Percentiles rank a stretch among this genome's conserved stretches.
Evolutionary conservation across 2,888 invertebrate species (phyloP).

Genomic region (Lampropteryx suffumata): DNA sequence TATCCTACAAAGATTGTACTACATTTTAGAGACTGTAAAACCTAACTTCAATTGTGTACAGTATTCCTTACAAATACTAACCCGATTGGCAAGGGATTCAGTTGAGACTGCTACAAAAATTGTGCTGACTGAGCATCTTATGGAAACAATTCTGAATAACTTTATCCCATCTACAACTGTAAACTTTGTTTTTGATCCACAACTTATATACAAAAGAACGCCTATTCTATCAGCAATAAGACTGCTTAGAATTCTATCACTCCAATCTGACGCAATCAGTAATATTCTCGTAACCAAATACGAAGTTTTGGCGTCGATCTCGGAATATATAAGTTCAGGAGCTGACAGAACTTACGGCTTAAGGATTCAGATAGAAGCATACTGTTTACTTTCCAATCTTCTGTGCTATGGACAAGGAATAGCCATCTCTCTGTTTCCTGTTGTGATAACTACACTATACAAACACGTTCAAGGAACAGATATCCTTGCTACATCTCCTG

Average conservation of each 20-base stretch:
- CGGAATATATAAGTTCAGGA: constrained; percentile 80
- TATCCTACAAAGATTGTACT: constrained; percentile 88
- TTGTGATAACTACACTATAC: constrained; percentile 80
- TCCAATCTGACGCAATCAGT: constrained; percentile 82
- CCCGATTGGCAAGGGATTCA: constrained; percentile 90
- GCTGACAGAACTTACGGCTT: constrained; percentile 78
- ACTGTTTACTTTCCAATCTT: constrained; percentile 82
- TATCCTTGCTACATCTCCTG: constrained; percentile 67
- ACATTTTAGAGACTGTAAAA: constrained; percentile 87
- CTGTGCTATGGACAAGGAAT: constrained; percentile 76
- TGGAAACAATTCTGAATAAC: constrained; percentile 82
- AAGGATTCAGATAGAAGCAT: constrained; percentile 85
- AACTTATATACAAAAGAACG: constrained; percentile 82
- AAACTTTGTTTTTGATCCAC: constrained; percentile 65
- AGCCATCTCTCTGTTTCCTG: constrained; percentile 75
- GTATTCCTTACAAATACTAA: constrained; percentile 90
- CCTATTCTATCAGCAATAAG: constrained; percentile 88
- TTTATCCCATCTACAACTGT: constrained; percentile 80
- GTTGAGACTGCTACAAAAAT: constrained; percentile 85
- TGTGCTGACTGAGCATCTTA: constrained; percentile 84
- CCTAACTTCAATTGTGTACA: constrained; percentile 89
- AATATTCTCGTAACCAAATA: constrained; percentile 78
- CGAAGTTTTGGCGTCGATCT: constrained; percentile 78
- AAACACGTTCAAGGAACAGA: constrained; percentile 83
- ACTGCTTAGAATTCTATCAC: constrained; percentile 87